Conservation (phyloP, 2,888 invertebrate species). For the Germaria angustata region DNA sequence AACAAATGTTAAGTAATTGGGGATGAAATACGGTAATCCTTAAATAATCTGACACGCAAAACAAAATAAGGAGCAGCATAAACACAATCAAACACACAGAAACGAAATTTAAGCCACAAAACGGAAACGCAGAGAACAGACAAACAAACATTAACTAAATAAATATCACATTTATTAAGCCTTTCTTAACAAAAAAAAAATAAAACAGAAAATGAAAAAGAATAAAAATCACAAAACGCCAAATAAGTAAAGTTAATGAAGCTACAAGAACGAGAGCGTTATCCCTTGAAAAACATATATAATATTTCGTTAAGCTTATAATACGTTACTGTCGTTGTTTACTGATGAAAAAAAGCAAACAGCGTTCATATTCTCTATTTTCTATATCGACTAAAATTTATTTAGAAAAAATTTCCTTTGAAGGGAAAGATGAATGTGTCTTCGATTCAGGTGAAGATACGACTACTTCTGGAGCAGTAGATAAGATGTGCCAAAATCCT, state of each 20-base stretch:
- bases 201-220: background rate
- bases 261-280: background rate
- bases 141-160: conserved; percentile 2
- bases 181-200: conserved; percentile 7
- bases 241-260: background rate
- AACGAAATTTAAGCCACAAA: conserved; percentile 7
- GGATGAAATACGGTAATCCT: conserved; percentile 63
- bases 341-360: too few relatives aligned
- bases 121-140: conserved; percentile 1
- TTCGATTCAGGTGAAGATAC: too few relatives aligned
- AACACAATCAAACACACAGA: background rate
- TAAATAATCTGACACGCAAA: conserved; percentile 61
- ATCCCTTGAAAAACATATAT: conserved; percentile 31
- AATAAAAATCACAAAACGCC: conserved; percentile 8
- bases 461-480: too few relatives aligned
- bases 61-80: conserved; percentile 11
- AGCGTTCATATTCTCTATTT: background rate
- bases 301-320: conserved; percentile 45
- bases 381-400: too few relatives aligned
- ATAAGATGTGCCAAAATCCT: too few relatives aligned
- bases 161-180: conserved; percentile 1
- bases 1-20: conserved; percentile 65
- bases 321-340: conserved; percentile 6
- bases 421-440: too few relatives aligned
- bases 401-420: too few relatives aligned